Conservation (phyloP, 2,888 invertebrate species). For the Stenurella melanura region DNA sequence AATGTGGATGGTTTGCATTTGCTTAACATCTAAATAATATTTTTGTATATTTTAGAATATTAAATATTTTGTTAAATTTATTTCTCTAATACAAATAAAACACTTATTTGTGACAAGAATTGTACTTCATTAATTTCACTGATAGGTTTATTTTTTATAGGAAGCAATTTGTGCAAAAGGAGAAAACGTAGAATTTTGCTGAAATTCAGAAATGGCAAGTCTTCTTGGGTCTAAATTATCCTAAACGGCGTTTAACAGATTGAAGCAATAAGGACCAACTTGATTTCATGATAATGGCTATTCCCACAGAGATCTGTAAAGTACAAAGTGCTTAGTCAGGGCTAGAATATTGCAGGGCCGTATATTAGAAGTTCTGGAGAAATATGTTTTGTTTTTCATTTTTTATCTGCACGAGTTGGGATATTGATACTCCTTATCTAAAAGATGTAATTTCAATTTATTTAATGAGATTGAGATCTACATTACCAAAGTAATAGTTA, state of each 20-base stretch:
- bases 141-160: not conserved
- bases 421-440: too few relatives aligned
- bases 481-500: too few relatives aligned
- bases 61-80: too few relatives aligned
- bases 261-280: conserved; percentile 54
- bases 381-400: not conserved
- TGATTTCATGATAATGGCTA: conserved; percentile 68
- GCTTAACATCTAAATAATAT: too few relatives aligned
- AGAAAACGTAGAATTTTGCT: conserved; percentile 3
- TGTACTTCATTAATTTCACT: not conserved
- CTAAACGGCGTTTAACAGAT: conserved; percentile 54
- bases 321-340: conserved; percentile 67
- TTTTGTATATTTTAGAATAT: too few relatives aligned
- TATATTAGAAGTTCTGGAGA: conserved; percentile 30
- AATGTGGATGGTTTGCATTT: too few relatives aligned
- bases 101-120: too few relatives aligned
- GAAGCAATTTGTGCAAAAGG: not conserved
- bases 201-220: conserved; percentile 4
- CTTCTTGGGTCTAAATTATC: conserved; percentile 42
- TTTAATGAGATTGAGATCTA: too few relatives aligned
- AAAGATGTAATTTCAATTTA: too few relatives aligned
- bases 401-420: not conserved
- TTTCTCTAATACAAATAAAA: too few relatives aligned
- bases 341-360: conserved; percentile 45
- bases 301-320: conserved; percentile 63